phyloP scores from a whole-genome alignment of 1,140 invertebrate genomes.

The Babylonia areolata region DNA sequence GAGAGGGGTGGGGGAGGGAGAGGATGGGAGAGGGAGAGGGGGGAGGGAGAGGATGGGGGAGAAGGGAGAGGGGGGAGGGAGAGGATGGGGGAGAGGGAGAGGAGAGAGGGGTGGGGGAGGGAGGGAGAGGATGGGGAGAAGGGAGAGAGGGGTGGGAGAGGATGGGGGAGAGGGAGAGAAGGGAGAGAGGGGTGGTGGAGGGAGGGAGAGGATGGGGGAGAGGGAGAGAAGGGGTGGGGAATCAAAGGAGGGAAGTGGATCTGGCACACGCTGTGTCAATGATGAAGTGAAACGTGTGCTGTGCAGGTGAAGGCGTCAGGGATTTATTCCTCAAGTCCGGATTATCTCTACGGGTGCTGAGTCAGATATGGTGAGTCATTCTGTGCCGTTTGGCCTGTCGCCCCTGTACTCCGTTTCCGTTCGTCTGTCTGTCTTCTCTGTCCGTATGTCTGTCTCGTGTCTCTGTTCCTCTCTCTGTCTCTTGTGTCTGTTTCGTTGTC shows the following conservation, averaged over 20 bases:
- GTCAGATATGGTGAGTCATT: constrained; percentile 57
- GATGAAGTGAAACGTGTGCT: not conserved
- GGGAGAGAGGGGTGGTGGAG: not conserved
- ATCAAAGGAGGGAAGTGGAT: not conserved
- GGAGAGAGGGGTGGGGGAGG: too few relatives aligned
- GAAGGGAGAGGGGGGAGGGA: too few relatives aligned
- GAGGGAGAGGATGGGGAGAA: not conserved
- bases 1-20: not conserved
- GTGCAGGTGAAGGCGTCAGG: constrained; percentile 53
- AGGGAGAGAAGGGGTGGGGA: not conserved
- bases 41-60: too few relatives aligned
- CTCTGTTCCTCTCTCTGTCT: too few relatives aligned
- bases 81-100: too few relatives aligned
- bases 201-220: not conserved
- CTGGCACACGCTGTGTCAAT: not conserved
- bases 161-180: constrained; percentile 21
- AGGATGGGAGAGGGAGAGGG: too few relatives aligned
- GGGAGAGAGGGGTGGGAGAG: not conserved
- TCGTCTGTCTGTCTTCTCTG: too few relatives aligned
- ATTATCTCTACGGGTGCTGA: constrained; percentile 53
- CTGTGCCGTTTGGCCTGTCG: too few relatives aligned
- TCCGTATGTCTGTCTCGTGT: too few relatives aligned
- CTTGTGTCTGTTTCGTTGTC: too few relatives aligned
- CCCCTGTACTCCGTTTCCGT: too few relatives aligned
- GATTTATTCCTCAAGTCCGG: constrained; percentile 59